Percentiles rank a stretch among this genome's conserved stretches.
Evolutionary conservation across 2,113 vertebrate genomes (phyloP).

Genomic region (Heterochromis multidens): DNA sequence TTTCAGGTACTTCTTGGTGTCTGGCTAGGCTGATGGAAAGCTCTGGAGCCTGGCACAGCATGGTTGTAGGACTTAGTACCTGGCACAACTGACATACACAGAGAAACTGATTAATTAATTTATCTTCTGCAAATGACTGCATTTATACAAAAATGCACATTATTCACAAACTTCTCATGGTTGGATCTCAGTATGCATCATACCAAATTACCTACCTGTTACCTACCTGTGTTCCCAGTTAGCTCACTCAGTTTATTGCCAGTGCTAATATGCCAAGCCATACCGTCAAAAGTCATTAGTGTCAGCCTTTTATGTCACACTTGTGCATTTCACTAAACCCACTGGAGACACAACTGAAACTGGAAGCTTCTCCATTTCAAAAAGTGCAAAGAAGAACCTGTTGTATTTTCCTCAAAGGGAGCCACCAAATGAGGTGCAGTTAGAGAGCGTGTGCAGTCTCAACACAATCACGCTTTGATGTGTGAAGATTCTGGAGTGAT

Average conservation of each 20-base stretch:
- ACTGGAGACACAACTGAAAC: conserved; percentile 17
- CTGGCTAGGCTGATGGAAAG: conserved; percentile 80
- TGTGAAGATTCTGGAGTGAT: conserved; percentile 44
- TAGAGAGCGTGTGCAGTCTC: conserved; percentile 11
- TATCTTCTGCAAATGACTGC: background rate
- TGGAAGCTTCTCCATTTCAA: background rate
- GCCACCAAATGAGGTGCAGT: conserved; percentile 34
- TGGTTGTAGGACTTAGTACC: conserved; percentile 86
- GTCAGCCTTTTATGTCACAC: background rate
- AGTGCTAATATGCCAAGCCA: background rate
- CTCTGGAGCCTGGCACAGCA: conserved; percentile 93
- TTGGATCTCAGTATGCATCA: background rate
- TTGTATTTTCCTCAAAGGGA: conserved; percentile 31
- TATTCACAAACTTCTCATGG: background rate
- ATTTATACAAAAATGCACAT: background rate
- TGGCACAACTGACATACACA: conserved; percentile 78
- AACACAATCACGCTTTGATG: conserved; percentile 50
- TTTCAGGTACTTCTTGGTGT: conserved; percentile 82
- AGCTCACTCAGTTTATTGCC: background rate
- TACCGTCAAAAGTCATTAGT: background rate
- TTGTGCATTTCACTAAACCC: conserved; percentile 15
- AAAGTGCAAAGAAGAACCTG: conserved; percentile 10
- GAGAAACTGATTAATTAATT: background rate
- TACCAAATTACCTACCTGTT: too few species aligned
- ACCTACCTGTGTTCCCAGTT: background rate